Percentiles rank a stretch among this genome's conserved stretches.
Conservation (phyloP, 2,797 vertebrate species). For the Silurus aristotelis region DNA sequence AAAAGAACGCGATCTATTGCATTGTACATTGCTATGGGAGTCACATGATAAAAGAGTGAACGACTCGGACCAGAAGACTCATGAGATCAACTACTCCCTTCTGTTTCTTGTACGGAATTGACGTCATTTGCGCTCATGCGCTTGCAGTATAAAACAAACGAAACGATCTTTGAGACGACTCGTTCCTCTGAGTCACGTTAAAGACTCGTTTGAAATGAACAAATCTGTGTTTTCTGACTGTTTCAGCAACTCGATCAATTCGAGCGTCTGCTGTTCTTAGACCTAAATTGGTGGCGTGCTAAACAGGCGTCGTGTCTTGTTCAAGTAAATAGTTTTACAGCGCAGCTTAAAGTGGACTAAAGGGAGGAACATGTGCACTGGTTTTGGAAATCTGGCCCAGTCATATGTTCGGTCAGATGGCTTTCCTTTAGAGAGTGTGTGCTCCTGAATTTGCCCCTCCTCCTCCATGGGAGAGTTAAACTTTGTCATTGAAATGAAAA, state of each 20-base stretch:
- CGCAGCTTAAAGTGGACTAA: constrained; percentile 34
- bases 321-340: constrained; percentile 51
- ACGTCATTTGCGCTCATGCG: too few species aligned
- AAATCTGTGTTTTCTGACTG: constrained; percentile 6
- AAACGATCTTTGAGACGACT: background rate
- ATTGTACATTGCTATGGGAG: too few species aligned
- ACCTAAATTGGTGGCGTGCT: constrained; percentile 30
- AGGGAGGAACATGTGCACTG: constrained; percentile 30
- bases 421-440: constrained; percentile 52
- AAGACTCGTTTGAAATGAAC: background rate
- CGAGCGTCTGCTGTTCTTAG: background rate
- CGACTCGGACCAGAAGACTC: too few species aligned
- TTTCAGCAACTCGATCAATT: background rate
- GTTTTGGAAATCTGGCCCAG: constrained; percentile 45
- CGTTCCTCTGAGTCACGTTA: too few species aligned
- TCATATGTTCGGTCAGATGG: constrained; percentile 69
- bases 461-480: constrained; percentile 71
- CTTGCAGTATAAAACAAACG: background rate
- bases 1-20: too few species aligned
- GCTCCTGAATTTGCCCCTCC: constrained; percentile 76
- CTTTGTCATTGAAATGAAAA: constrained; percentile 87
- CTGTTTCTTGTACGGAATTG: too few species aligned
- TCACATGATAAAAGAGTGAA: too few species aligned
- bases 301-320: constrained; percentile 30
- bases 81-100: too few species aligned